Base-by-base conservation (phyloP, 2,113 vertebrate species). In the Lepisosteus oculatus region DNA sequence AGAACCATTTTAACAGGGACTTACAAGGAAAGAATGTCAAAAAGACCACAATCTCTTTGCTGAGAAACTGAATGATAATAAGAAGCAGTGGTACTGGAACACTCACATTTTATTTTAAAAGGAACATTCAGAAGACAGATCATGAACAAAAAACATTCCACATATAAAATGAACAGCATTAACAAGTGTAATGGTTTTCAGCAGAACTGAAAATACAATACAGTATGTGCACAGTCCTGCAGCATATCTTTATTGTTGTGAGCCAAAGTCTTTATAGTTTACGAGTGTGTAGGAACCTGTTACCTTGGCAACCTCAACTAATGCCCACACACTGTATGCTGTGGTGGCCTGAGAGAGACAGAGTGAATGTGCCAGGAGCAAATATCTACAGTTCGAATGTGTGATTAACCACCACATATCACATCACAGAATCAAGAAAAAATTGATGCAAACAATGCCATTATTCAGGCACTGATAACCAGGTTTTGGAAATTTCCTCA, bases 261-360 rank as follows among this genome's bases (percentile, higher is more conserved):
- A 69, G 12, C 42, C 45, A n/a, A 43, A 17, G 14, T 12, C 41
- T 55, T 69, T 51, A 44, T 15, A 29, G 61, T 64, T 63, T 47
- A 47, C 7, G 47, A 55, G 51, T 64, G 67, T 74, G 67, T 74
- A 74, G 67, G 72, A 74, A 44, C 41, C 6, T 2, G 72, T 74
- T 69, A 17, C 72, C 61, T 43, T 69, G 72, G 29, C 72, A 69
- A 74, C 72, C 59, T 44, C 59, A 61, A 69, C 72, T 42, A 45
- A 41, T 54, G 72, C 67, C 72, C 59, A 74, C 72, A 74, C 47
- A 45, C 9, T 43, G 57, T 59, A 29, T 57, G 54, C 51, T 69
- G 56, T 12, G 47, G 41, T 9, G 47, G 56, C 55, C 44, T 45
- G 44, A 73, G 65, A 68, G 72, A 43, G 8, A 12, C 61, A 45